Evolutionary conservation across 2,797 vertebrate species (phyloP).

Genomic region (Manis crassicaudata): DNA sequence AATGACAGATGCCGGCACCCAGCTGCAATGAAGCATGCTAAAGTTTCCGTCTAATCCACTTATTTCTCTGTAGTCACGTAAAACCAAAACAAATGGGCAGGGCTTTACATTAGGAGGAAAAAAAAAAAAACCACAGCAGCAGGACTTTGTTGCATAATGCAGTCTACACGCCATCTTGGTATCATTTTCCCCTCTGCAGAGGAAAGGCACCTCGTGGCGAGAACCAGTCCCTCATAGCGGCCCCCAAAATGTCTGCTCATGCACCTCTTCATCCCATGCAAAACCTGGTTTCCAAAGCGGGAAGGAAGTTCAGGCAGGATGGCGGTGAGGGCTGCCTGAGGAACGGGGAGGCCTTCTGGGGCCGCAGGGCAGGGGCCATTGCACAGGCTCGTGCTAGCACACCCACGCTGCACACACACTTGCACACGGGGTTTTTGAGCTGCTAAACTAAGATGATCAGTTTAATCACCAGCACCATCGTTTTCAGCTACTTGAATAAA

Average conservation of each 20-base stretch:
- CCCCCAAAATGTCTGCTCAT: not conserved
- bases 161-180: conserved; percentile 83
- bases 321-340: not conserved
- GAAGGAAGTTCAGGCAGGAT: rapidly evolving
- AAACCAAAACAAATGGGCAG: conserved; percentile 90
- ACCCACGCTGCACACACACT: rapidly evolving
- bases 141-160: conserved; percentile 84
- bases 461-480: conserved; percentile 48
- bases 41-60: conserved; percentile 90
- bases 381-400: rapidly evolving
- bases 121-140: conserved; percentile 73
- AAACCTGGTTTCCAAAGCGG: not conserved
- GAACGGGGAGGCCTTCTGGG: not conserved
- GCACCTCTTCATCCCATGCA: not conserved
- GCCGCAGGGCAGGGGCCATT: too few relatives aligned
- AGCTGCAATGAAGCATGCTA: conserved; percentile 89
- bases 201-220: conserved; percentile 70
- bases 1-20: conserved; percentile 90
- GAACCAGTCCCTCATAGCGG: conserved; percentile 60
- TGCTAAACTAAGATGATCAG: conserved; percentile 60
- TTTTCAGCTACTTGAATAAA: conserved; percentile 62
- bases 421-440: not conserved
- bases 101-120: conserved; percentile 83
- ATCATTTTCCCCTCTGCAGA: conserved; percentile 74
- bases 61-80: conserved; percentile 87